Evolutionary conservation across 2,797 vertebrate species (phyloP).

Genomic region (Cryptoprocta ferox): DNA sequence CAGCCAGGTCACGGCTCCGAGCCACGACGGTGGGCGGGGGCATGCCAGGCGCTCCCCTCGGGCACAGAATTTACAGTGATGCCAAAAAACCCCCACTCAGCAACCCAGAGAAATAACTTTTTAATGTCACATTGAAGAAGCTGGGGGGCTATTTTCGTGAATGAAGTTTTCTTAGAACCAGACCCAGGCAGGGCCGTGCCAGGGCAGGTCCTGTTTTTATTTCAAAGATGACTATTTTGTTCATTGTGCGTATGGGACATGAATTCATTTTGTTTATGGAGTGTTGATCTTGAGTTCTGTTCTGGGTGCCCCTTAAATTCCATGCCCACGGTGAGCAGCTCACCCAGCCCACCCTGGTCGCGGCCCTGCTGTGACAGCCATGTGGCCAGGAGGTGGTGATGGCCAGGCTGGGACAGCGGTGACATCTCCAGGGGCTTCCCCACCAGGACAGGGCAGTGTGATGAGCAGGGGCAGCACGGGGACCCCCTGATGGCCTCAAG

Average conservation of each 20-base stretch:
- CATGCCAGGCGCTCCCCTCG: neutral
- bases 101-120: neutral
- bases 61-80: neutral
- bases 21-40: neutral
- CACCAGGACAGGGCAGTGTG: neutral
- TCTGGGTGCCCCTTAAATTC: neutral
- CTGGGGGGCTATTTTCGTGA: neutral
- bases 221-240: too few species aligned
- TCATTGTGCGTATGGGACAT: neutral
- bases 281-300: too few species aligned
- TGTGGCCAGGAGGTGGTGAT: neutral
- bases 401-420: neutral
- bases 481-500: neutral
- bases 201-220: neutral
- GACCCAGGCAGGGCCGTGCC: neutral
- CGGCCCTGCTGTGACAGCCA: neutral
- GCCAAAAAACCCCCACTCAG: neutral
- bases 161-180: neutral
- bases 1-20: neutral
- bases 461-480: neutral
- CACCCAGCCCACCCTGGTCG: accelerated
- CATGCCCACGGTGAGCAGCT: neutral
- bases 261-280: neutral
- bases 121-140: neutral
- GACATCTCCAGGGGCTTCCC: neutral